Evolutionary conservation across 30 jellyfish, hydroid and myxozoan species (phyloP), one percentile per base, ranked within the genome.

Genomic region (Turritopsis rubra): DNA sequence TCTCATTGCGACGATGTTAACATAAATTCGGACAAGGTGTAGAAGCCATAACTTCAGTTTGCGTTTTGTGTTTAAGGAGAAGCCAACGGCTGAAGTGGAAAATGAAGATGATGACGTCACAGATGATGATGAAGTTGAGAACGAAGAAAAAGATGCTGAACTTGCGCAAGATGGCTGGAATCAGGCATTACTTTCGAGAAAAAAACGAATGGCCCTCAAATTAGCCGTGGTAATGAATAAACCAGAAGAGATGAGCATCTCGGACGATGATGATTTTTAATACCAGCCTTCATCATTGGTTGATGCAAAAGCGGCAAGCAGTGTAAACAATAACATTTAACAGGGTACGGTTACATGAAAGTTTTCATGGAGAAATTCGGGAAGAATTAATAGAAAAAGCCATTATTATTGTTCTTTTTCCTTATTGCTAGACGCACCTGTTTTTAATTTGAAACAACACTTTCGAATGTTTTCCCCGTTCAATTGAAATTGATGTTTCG

Each of bases 161-260:
- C 28, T 68, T 23, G 77, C 77, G 0, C 28, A n/a, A n/a, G 77
- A 68, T 68, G 77, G 77, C 30, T 68, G 77, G 77, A 68, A 68
- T 68, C 77, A 68, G 0, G 77, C 77, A n/a, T 68, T 68, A 27
- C 77, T 68, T n/a, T 41, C 60, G 13, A 27, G 19, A 22, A 68
- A 68, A 68, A 27, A 16, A 1, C 9, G 19, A 27, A 9, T 23
- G 30, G 30, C 16, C 31, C 28, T 23, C 0, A 23, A 27, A n/a
- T 19, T 68, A 68, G 77, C 77, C 30, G 77, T 22, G 0, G 77
- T 68, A 22, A 27, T n/a, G 77, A 23, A 68, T 17, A 68, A 68
- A 22, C 77, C 77, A 19, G 31, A 68, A 0, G 77, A 68, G 9
- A 27, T 68, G 8, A n/a, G 31, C 31, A 68, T 68, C 16, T n/a